Evolutionary conservation across 2,888 invertebrate genomes (phyloP).

Genomic region (Flexamia atlantica): DNA sequence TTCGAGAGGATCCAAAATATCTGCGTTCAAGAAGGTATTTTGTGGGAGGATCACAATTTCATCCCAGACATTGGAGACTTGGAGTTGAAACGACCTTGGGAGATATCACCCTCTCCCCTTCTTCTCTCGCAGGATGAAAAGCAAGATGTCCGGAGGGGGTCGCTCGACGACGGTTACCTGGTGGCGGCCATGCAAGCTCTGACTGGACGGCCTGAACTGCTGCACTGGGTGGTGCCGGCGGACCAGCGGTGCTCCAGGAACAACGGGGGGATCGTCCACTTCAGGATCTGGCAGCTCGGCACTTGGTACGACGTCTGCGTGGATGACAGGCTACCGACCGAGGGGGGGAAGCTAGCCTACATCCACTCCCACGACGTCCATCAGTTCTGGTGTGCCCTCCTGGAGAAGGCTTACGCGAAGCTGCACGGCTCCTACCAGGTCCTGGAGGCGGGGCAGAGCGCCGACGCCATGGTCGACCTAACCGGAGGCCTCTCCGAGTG

Average conservation of each 20-base stretch:
- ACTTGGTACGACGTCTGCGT: constrained; percentile 15
- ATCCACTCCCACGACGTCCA: background rate
- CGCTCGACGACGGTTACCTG: background rate
- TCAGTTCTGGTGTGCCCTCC: constrained; percentile 11
- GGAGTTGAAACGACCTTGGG: background rate
- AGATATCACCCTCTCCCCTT: background rate
- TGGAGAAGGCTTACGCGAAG: constrained; percentile 5
- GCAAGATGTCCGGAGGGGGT: background rate
- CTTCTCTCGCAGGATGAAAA: background rate
- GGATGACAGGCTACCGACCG: constrained; percentile 24
- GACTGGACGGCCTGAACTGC: background rate
- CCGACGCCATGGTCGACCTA: constrained; percentile 1
- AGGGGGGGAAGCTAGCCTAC: background rate
- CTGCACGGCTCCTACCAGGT: constrained; percentile 5
- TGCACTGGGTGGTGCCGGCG: background rate
- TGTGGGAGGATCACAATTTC: background rate
- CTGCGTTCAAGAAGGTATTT: background rate
- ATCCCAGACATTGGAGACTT: background rate
- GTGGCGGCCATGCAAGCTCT: background rate
- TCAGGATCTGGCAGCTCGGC: constrained; percentile 25
- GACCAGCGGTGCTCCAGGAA: background rate
- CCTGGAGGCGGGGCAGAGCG: background rate
- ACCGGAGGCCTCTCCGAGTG: background rate
- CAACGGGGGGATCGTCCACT: background rate
- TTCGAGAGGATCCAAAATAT: background rate